Conservation (phyloP, 2,797 vertebrate genomes). For the Sebastes oblongus region DNA sequence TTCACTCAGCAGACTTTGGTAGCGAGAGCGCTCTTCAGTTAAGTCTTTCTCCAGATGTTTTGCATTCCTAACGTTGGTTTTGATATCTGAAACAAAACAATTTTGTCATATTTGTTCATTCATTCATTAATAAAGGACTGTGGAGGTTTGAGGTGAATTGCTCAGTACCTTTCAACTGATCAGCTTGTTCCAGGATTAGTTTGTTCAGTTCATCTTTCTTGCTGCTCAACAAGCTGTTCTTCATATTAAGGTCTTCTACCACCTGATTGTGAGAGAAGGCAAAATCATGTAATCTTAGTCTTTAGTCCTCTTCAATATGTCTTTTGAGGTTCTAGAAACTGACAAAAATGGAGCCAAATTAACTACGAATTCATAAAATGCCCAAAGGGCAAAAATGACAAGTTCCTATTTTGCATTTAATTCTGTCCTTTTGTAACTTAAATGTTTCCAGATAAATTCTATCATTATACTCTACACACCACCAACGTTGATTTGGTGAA, state of each 20-base stretch:
- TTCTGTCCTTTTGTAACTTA: neutral
- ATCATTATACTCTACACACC: neutral
- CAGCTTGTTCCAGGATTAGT: constrained; percentile 85
- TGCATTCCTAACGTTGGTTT: constrained; percentile 82
- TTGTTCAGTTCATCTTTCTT: constrained; percentile 90
- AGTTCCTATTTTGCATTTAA: neutral
- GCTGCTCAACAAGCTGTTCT: constrained; percentile 86
- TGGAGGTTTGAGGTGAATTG: neutral
- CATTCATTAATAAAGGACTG: neutral
- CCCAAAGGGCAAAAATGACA: neutral
- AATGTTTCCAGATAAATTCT: neutral
- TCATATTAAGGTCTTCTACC: constrained; percentile 89
- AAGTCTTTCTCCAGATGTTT: constrained; percentile 89
- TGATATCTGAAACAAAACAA: constrained; percentile 62
- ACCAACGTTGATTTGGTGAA: neutral
- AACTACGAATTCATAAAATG: neutral
- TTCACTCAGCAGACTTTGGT: constrained; percentile 94
- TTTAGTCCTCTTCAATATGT: neutral
- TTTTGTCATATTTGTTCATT: neutral
- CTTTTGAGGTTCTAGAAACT: neutral
- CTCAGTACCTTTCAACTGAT: constrained; percentile 86
- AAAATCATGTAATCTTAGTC: neutral
- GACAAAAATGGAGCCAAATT: neutral
- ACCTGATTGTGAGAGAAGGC: constrained; percentile 74
- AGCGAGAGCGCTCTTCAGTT: constrained; percentile 89